Conservation (phyloP, 2,113 vertebrate genomes). For the Phycodurus eques region DNA sequence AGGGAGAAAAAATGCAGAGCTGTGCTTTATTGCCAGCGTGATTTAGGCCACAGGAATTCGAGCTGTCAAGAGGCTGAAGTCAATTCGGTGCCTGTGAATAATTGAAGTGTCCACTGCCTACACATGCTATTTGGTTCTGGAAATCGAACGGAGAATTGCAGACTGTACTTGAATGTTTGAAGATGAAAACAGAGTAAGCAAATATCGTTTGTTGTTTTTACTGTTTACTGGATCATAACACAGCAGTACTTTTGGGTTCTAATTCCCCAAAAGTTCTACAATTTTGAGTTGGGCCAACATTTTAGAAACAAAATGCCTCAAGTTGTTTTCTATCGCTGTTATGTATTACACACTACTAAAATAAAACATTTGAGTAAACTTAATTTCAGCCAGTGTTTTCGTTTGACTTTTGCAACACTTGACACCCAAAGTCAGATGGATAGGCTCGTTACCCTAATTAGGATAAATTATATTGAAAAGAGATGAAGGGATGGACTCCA, state of each 20-base stretch:
- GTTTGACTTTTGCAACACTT: too few relatives aligned
- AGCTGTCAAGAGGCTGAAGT: constrained; percentile 60
- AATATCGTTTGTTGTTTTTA: constrained; percentile 15
- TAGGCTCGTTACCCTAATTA: too few relatives aligned
- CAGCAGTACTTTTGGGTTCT: neutral
- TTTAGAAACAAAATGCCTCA: neutral
- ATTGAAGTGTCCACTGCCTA: constrained; percentile 43
- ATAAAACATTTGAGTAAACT: too few relatives aligned
- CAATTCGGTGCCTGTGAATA: constrained; percentile 67
- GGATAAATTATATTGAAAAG: too few relatives aligned
- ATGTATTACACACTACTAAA: neutral
- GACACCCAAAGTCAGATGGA: too few relatives aligned
- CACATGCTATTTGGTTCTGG: constrained; percentile 50
- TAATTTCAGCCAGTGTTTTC: neutral
- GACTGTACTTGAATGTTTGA: constrained; percentile 6
- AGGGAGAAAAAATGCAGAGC: constrained; percentile 60
- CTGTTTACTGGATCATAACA: constrained; percentile 17
- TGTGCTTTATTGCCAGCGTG: constrained; percentile 57
- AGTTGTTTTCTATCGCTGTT: neutral
- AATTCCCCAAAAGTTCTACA: neutral
- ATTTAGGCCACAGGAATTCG: constrained; percentile 68
- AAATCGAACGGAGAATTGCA: constrained; percentile 40
- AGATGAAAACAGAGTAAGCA: constrained; percentile 17
- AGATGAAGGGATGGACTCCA: too few relatives aligned
- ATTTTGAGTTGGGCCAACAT: neutral